A percentile compares a stretch with the other conserved stretches of the same genome.
phyloP scores from a whole-genome alignment of 2,113 vertebrate genomes.

The Scophthalmus maximus region DNA sequence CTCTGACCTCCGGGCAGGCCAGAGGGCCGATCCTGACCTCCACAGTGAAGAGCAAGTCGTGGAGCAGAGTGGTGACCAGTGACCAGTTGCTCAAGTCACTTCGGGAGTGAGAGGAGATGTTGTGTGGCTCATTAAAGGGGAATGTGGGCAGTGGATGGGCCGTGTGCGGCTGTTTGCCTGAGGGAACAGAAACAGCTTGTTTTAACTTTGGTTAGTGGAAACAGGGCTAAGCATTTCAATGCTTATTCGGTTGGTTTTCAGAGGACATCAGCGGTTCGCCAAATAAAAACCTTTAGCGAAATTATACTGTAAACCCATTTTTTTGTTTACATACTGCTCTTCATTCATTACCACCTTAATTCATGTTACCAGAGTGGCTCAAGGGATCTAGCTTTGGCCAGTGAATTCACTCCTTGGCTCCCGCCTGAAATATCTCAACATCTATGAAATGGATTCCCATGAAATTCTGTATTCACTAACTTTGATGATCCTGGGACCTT shows the following conservation, averaged over 20 bases:
- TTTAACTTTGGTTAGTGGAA: conserved; percentile 21
- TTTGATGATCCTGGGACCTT: no score
- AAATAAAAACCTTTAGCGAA: not conserved
- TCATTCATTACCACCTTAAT: not conserved
- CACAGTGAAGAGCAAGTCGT: conserved; percentile 15
- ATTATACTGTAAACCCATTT: not conserved
- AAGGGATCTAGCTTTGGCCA: not conserved
- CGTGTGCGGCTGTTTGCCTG: conserved; percentile 7
- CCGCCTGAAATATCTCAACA: not conserved
- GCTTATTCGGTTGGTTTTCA: conserved; percentile 13
- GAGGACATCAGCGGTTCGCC: conserved; percentile 9
- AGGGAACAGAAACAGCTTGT: conserved; percentile 26
- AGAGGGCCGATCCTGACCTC: conserved; percentile 55
- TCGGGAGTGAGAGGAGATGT: conserved; percentile 36
- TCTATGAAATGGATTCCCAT: no score
- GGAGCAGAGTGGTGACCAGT: conserved; percentile 40
- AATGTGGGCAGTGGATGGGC: conserved; percentile 21
- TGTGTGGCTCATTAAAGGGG: conserved; percentile 34
- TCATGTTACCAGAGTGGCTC: not conserved
- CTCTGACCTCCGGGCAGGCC: conserved; percentile 62
- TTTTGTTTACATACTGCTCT: not conserved
- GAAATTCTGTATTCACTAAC: not conserved
- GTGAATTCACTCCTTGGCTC: not conserved
- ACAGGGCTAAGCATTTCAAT: not conserved
- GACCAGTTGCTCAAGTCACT: conserved; percentile 73